These are phyloP conservation scores for Harpagoxenus sublaevis DNA, from an alignment of 2,888 invertebrate species.

Conservation along the genomic window DNA sequence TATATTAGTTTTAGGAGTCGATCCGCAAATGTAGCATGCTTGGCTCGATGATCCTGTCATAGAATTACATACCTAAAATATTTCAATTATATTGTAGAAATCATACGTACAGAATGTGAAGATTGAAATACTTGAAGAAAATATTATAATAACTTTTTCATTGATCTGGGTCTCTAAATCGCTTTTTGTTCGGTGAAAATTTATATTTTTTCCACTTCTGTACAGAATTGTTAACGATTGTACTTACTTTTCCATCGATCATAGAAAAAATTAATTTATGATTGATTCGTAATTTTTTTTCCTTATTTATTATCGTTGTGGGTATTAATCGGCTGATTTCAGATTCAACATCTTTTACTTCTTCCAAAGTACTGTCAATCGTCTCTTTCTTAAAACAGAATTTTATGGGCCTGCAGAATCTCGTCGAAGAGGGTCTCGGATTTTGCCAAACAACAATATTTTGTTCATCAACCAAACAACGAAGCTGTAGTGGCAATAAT, in stretches of 20 bases:
- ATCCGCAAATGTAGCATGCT: conserved; percentile 9
- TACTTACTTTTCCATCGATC: neutral
- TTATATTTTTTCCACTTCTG: conserved; percentile 1
- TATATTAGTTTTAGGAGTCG: neutral
- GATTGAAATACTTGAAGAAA: neutral
- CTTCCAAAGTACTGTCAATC: neutral
- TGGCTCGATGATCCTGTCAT: neutral
- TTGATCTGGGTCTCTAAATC: conserved; percentile 4
- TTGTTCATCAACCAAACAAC: neutral
- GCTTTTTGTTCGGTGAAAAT: conserved; percentile 3
- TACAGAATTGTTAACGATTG: neutral
- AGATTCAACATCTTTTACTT: conserved; percentile 7
- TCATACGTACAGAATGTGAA: neutral
- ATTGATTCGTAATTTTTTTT: neutral
- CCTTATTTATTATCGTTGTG: neutral
- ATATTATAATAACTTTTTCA: neutral
- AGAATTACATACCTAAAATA: conserved; percentile 3
- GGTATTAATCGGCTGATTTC: neutral
- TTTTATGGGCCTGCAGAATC: neutral
- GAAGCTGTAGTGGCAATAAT: conserved; percentile 1
- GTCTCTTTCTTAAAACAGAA: neutral
- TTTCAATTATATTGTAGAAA: neutral
- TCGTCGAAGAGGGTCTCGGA: neutral
- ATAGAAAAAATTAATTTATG: conserved; percentile 14
- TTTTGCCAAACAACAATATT: conserved; percentile 5